Evolutionary conservation across 1,140 invertebrate genomes (phyloP).

Genomic region (Oryctes rhinoceros): DNA sequence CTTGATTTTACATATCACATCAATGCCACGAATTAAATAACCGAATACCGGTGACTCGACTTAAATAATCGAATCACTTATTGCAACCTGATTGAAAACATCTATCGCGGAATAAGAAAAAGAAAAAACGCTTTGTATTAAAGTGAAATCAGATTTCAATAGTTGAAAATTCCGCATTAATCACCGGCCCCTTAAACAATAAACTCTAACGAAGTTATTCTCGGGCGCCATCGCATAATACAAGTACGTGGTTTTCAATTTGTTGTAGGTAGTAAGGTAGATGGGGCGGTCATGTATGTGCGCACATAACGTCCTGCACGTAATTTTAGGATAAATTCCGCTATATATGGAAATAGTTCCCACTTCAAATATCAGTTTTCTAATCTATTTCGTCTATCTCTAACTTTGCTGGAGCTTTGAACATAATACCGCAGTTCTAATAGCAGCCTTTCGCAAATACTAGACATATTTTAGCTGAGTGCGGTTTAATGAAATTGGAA

Average conservation of each 20-base stretch:
- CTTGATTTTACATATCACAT: no score
- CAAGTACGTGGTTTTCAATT: background rate
- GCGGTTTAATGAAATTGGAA: constrained; percentile 41
- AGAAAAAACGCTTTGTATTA: no score
- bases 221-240: background rate
- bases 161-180: background rate
- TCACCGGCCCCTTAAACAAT: background rate
- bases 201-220: background rate
- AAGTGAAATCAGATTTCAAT: background rate
- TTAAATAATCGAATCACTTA: no score
- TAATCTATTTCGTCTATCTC: constrained; percentile 34
- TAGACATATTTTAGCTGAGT: constrained; percentile 39
- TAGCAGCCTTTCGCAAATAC: constrained; percentile 34
- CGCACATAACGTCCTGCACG: background rate
- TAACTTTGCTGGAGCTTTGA: constrained; percentile 34
- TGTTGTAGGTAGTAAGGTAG: background rate
- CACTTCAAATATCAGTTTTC: constrained; percentile 36
- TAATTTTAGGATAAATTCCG: constrained; percentile 33
- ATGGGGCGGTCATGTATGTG: background rate
- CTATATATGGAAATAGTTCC: constrained; percentile 36
- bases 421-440: constrained; percentile 38
- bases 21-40: no score
- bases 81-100: no score
- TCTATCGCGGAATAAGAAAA: no score
- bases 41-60: no score